phyloP scores from a whole-genome alignment of 2,797 vertebrate genomes.

The Melanotaenia maccullochi region DNA sequence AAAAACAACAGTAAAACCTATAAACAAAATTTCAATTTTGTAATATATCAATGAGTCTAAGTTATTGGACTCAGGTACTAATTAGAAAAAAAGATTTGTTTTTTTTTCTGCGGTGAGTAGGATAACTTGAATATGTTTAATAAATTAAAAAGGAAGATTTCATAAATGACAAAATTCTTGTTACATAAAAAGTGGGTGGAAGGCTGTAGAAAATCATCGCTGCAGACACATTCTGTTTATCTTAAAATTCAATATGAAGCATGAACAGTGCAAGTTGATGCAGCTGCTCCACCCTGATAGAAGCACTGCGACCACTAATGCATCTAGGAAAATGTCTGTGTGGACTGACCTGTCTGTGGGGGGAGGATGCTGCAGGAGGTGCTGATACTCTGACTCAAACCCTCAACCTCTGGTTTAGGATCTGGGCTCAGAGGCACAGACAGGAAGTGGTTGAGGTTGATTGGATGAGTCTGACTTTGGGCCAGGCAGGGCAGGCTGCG shows the following conservation, averaged over 20 bases:
- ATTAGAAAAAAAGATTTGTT: too few relatives aligned
- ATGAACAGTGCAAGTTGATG: conserved; percentile 10
- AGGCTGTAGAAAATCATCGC: not conserved
- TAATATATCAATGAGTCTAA: not conserved
- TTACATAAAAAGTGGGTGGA: too few relatives aligned
- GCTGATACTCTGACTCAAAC: conserved; percentile 79
- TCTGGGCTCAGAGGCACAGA: conserved; percentile 85
- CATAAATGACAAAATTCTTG: too few relatives aligned
- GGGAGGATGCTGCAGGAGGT: conserved; percentile 83
- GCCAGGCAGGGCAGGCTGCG: conserved; percentile 93
- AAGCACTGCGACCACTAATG: conserved; percentile 16
- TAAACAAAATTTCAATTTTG: not conserved
- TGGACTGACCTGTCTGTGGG: conserved; percentile 76
- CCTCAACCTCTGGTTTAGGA: conserved; percentile 71
- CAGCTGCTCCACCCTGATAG: not conserved
- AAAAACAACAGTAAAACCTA: not conserved
- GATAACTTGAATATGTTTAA: too few relatives aligned
- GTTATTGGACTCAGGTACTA: too few relatives aligned
- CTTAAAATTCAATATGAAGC: not conserved
- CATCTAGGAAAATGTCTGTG: conserved; percentile 1
- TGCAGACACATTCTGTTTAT: not conserved
- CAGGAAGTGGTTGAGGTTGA: conserved; percentile 92
- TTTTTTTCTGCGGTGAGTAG: too few relatives aligned
- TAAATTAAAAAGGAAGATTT: too few relatives aligned
- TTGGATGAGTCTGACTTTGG: conserved; percentile 93